Evolutionary conservation across 1,140 invertebrate genomes (phyloP).

Genomic region (Drosophila triauraria): DNA sequence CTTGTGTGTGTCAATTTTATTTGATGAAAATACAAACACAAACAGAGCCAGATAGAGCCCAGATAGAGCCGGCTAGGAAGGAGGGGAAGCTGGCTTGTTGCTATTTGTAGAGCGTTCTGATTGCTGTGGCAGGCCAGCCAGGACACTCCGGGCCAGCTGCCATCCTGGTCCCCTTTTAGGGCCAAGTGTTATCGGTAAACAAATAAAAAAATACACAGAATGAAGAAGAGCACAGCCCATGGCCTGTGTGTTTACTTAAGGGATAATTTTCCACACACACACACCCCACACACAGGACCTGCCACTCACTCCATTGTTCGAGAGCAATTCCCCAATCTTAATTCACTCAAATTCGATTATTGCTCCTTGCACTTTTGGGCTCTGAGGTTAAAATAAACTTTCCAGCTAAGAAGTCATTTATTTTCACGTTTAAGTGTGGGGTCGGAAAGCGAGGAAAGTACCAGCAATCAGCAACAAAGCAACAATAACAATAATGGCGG

Average conservation of each 20-base stretch:
- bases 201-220: slow-evolving; percentile 77
- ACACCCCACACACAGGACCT: slow-evolving; percentile 20
- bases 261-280: slow-evolving; percentile 75
- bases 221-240: slow-evolving; percentile 21
- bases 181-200: slow-evolving; percentile 83
- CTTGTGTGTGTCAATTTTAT: slow-evolving; percentile 84
- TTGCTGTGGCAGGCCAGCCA: slow-evolving; percentile 68
- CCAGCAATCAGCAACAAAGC: slow-evolving; percentile 51
- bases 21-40: slow-evolving; percentile 83
- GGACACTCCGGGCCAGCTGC: slow-evolving; percentile 37
- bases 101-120: slow-evolving; percentile 81
- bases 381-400: slow-evolving; percentile 81
- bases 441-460: slow-evolving; percentile 24
- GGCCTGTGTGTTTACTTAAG: slow-evolving; percentile 67
- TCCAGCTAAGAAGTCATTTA: slow-evolving; percentile 80
- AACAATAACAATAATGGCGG: slow-evolving; percentile 50
- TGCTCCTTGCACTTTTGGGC: slow-evolving; percentile 67
- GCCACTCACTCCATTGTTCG: slow-evolving; percentile 69
- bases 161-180: slow-evolving; percentile 72
- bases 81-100: slow-evolving; percentile 65
- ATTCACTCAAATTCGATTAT: slow-evolving; percentile 85
- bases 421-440: slow-evolving; percentile 69
- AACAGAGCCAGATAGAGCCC: slow-evolving; percentile 37
- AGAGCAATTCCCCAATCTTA: slow-evolving; percentile 83
- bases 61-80: neutral